Percentiles rank a stretch among this genome's conserved stretches.
Evolutionary conservation across 2,888 invertebrate genomes (phyloP).

Genomic region (Lasioglossum calceatum): DNA sequence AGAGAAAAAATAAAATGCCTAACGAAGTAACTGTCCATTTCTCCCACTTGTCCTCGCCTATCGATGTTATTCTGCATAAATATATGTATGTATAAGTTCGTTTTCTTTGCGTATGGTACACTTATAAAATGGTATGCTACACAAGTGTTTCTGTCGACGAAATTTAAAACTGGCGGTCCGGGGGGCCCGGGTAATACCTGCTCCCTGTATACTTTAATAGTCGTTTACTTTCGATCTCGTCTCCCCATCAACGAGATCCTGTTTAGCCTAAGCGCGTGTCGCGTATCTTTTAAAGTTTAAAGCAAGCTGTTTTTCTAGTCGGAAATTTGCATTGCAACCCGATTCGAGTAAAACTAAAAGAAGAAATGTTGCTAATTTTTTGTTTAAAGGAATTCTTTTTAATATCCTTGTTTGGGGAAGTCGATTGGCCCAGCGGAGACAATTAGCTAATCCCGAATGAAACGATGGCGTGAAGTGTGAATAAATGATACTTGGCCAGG

Average conservation of each 20-base stretch:
- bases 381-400: neutral
- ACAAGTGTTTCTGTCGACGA: constrained; percentile 50
- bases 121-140: constrained; percentile 56
- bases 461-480: neutral
- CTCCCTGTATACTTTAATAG: constrained; percentile 33
- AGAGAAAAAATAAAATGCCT: constrained; percentile 78
- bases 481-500: neutral
- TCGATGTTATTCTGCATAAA: constrained; percentile 61
- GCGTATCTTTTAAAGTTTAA: constrained; percentile 53
- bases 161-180: constrained; percentile 57
- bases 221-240: constrained; percentile 46
- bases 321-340: neutral
- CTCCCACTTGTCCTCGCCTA: constrained; percentile 52
- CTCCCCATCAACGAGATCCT: constrained; percentile 24
- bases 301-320: neutral
- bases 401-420: neutral
- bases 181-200: neutral
- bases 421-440: neutral
- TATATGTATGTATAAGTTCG: constrained; percentile 32
- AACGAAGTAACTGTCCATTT: constrained; percentile 80
- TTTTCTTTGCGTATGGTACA: constrained; percentile 65
- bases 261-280: constrained; percentile 38
- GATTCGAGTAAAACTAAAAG: neutral
- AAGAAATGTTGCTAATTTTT: neutral
- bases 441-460: neutral